A percentile compares a stretch with the other conserved stretches of the same genome.
Evolutionary conservation across 2,797 vertebrate genomes (phyloP).

Genomic region (Leptoclinus maculatus): DNA sequence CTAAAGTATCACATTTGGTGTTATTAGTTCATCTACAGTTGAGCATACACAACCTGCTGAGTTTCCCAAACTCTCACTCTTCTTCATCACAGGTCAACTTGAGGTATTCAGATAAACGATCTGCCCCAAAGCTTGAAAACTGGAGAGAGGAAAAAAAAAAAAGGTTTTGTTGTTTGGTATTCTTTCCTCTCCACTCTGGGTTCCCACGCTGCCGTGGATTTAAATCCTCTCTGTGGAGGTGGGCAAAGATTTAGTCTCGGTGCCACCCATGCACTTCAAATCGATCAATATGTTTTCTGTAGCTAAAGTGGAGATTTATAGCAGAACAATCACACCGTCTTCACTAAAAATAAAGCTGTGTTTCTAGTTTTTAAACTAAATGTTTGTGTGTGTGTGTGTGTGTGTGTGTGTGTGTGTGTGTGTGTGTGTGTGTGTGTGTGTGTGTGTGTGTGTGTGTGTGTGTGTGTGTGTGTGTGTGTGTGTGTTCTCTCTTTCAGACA

Average conservation of each 20-base stretch:
- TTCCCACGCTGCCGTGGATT: not conserved
- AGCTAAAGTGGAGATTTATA: not conserved
- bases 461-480: constrained; percentile 13
- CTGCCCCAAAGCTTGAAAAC: not conserved
- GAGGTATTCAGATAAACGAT: not conserved
- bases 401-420: too few relatives aligned
- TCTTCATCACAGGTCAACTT: not conserved
- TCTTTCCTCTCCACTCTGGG: not conserved
- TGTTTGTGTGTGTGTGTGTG: not conserved
- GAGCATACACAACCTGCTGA: not conserved
- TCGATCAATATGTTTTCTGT: not conserved
- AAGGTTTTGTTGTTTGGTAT: not conserved
- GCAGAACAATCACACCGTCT: not conserved
- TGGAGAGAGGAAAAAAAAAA: not conserved
- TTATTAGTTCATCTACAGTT: not conserved
- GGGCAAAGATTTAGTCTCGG: not conserved
- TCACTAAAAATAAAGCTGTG: not conserved
- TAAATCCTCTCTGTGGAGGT: not conserved
- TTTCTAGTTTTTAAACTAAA: not conserved
- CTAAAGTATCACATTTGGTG: not conserved
- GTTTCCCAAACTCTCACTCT: not conserved
- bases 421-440: constrained; percentile 1
- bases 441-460: constrained; percentile 10
- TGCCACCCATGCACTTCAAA: not conserved
- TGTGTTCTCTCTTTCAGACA: constrained; percentile 49